Percentiles rank a stretch among this genome's conserved stretches.
phyloP scores from a whole-genome alignment of 2,888 invertebrate genomes.

The Didymodactylos carnosus region DNA sequence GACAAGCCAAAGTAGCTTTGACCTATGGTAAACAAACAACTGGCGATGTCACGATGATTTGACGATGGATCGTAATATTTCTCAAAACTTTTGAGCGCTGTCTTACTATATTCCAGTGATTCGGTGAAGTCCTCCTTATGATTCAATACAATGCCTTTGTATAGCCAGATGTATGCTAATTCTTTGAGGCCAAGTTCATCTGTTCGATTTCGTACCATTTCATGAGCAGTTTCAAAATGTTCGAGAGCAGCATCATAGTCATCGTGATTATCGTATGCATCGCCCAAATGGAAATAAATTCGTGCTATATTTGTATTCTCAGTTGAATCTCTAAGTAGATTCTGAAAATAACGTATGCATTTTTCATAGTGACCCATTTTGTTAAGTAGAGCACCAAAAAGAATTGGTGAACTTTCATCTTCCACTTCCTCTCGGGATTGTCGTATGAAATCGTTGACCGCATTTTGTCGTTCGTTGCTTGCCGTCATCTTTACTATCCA shows the following conservation, averaged over 20 bases:
- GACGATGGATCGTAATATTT: background rate
- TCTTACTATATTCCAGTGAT: background rate
- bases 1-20: background rate
- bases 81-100: background rate
- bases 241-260: background rate
- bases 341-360: background rate
- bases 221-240: background rate
- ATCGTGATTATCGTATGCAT: background rate
- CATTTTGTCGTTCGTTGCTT: background rate
- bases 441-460: background rate
- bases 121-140: background rate
- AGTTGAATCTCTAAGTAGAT: background rate
- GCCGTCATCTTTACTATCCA: background rate
- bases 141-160: background rate
- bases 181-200: background rate
- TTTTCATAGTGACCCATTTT: background rate
- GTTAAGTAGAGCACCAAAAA: background rate
- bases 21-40: background rate
- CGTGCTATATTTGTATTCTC: background rate
- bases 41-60: background rate
- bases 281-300: background rate
- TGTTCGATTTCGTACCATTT: background rate
- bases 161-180: background rate
- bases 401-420: background rate
- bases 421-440: background rate